Percentiles rank a stretch among this genome's conserved stretches.
Evolutionary conservation across 2,888 invertebrate genomes (phyloP).

Genomic region (Pandemis corylana): DNA sequence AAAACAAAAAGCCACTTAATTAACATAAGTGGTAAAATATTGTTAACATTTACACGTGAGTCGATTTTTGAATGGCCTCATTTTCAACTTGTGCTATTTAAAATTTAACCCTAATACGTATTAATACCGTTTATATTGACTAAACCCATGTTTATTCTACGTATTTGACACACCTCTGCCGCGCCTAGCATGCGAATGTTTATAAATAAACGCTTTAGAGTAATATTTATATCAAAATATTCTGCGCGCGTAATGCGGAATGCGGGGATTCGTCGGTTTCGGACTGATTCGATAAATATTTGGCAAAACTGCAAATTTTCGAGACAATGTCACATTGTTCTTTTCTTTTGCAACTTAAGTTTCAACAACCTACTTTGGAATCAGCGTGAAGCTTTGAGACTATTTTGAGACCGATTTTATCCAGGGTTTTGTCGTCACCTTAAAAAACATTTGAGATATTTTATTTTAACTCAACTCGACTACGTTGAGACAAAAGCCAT

Average conservation of each 20-base stretch:
- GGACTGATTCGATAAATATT: constrained; percentile 1
- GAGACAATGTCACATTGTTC: not conserved
- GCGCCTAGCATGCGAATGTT: constrained; percentile 47
- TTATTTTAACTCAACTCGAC: no score
- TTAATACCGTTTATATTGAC: not conserved
- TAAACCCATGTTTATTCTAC: not conserved
- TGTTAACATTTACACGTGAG: not conserved
- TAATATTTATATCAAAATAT: constrained; percentile 29
- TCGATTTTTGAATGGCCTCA: not conserved
- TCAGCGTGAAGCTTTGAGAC: not conserved
- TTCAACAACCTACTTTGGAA: not conserved
- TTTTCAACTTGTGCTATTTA: not conserved
- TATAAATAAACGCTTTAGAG: constrained; percentile 44
- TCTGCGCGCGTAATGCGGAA: constrained; percentile 19
- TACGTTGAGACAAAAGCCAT: no score
- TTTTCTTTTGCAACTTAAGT: not conserved
- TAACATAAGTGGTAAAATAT: not conserved
- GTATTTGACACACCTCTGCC: constrained; percentile 51
- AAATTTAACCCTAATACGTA: not conserved
- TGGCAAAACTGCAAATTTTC: constrained; percentile 6
- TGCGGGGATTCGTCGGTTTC: not conserved
- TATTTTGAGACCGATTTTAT: not conserved
- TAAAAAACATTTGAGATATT: no score
- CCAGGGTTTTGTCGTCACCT: not conserved
- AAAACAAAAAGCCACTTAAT: not conserved